phyloP scores from a whole-genome alignment of 1,140 invertebrate species.

The Leptopilina boulardi region DNA sequence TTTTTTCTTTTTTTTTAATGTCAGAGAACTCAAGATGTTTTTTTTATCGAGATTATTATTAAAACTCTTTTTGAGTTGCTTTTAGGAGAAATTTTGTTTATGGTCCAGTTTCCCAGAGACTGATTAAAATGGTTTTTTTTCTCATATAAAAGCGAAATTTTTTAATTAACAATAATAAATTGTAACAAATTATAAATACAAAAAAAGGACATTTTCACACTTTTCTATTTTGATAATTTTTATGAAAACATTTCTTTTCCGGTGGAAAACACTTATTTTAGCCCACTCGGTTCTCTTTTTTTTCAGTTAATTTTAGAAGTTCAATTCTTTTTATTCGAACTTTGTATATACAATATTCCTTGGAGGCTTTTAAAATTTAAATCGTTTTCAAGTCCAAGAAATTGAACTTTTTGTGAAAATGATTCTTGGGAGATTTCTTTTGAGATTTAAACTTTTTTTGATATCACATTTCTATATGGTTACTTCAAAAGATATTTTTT shows the following conservation, averaged over 20 bases:
- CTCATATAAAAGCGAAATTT: too few species aligned
- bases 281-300: background rate
- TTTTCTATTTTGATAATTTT: background rate
- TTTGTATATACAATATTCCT: background rate
- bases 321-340: background rate
- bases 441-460: too few species aligned
- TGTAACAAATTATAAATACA: too few species aligned
- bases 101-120: too few species aligned
- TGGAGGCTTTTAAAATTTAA: background rate
- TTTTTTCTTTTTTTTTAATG: constrained; percentile 15
- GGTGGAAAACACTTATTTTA: constrained; percentile 17
- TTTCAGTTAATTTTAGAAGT: constrained; percentile 11
- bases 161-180: too few species aligned
- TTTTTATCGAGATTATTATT: background rate
- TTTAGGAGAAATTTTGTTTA: background rate
- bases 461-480: too few species aligned
- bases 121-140: too few species aligned
- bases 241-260: background rate
- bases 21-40: too few species aligned
- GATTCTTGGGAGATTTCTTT: too few species aligned
- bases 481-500: too few species aligned
- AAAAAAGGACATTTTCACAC: too few species aligned
- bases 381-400: background rate
- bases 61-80: background rate
- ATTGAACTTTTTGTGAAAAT: too few species aligned